phyloP scores from a whole-genome alignment of 2,113 vertebrate species.

The Mesitornis unicolor region DNA sequence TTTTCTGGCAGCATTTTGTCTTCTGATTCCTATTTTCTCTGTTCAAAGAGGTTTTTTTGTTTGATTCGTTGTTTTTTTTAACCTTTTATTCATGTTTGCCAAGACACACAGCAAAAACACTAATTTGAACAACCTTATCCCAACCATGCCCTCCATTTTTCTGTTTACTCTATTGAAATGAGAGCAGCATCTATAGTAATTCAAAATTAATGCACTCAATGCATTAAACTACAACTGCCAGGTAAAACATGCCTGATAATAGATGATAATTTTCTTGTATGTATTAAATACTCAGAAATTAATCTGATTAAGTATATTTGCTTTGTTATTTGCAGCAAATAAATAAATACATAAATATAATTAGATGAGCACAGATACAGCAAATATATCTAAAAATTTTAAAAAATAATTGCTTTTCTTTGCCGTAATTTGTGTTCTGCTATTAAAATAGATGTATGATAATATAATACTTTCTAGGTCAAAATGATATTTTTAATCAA shows the following conservation, averaged over 20 bases:
- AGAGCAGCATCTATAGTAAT: background rate
- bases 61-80: background rate
- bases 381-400: background rate
- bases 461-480: background rate
- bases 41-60: fast-evolving
- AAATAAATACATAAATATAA: background rate
- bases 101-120: background rate
- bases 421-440: background rate
- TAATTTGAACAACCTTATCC: background rate
- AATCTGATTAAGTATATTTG: background rate
- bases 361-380: background rate
- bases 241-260: background rate
- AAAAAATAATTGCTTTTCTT: background rate
- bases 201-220: background rate
- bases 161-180: background rate
- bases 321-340: background rate
- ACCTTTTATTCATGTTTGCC: background rate
- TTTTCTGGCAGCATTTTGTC: background rate
- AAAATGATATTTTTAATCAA: background rate
- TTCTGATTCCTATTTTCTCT: background rate
- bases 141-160: background rate
- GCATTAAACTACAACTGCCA: background rate
- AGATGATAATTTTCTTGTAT: background rate
- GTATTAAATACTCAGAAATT: background rate
- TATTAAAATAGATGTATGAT: background rate